Percentiles rank a stretch among this genome's conserved stretches.
phyloP scores from a whole-genome alignment of 2,888 invertebrate genomes.

The Spatulosminthurus flaviceps region DNA sequence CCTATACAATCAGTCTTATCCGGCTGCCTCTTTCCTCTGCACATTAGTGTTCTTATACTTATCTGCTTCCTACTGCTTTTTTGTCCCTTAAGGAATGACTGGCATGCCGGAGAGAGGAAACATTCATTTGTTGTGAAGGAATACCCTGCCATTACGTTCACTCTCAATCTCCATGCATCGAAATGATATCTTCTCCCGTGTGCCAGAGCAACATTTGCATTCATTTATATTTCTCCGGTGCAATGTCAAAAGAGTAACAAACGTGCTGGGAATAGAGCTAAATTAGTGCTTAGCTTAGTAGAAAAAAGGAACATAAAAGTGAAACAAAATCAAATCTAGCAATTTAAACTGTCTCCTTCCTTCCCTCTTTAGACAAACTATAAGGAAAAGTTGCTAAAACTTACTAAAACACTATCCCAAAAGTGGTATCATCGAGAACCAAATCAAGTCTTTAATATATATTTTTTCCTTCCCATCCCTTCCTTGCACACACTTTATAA shows the following conservation, averaged over 20 bases:
- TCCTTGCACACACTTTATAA: constrained; percentile 32
- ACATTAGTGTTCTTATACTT: background rate
- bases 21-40: background rate
- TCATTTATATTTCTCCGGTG: constrained; percentile 54
- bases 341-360: constrained; percentile 57
- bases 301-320: constrained; percentile 52
- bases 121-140: constrained; percentile 57
- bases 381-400: constrained; percentile 46
- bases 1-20: background rate
- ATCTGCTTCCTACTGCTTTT: constrained; percentile 4
- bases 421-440: constrained; percentile 60
- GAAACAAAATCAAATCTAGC: constrained; percentile 63
- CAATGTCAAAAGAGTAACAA: constrained; percentile 4
- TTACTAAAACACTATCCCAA: constrained; percentile 59
- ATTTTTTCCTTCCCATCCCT: constrained; percentile 29
- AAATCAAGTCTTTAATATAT: constrained; percentile 54
- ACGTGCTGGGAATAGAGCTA: constrained; percentile 23
- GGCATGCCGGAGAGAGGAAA: constrained; percentile 50
- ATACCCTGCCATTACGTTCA: constrained; percentile 48
- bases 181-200: constrained; percentile 63
- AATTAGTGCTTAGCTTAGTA: constrained; percentile 58
- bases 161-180: constrained; percentile 64
- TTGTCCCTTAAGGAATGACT: constrained; percentile 27
- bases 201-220: constrained; percentile 61
- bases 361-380: constrained; percentile 47